Evolutionary conservation across 2,113 vertebrate species (phyloP).

Genomic region (Apus apus): DNA sequence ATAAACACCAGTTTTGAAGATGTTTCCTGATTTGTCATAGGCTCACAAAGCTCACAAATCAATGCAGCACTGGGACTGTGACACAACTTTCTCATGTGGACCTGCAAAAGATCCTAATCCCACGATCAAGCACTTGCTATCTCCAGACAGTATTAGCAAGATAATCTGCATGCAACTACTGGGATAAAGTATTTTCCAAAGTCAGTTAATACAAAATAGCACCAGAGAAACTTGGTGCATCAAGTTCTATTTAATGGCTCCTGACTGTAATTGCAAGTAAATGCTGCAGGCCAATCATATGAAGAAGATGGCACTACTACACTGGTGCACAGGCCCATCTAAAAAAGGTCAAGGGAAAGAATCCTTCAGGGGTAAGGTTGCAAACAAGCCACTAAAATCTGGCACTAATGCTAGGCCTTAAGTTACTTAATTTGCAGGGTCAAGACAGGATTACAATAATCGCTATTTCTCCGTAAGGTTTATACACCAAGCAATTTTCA

Average conservation of each 20-base stretch:
- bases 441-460: neutral
- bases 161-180: conserved; percentile 1
- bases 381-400: neutral
- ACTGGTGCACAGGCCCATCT: neutral
- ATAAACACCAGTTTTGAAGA: neutral
- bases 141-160: conserved; percentile 31
- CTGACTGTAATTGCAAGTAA: conserved; percentile 3
- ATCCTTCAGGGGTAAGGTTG: neutral
- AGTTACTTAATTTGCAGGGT: neutral
- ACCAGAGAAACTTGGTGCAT: neutral
- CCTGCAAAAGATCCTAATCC: conserved; percentile 39
- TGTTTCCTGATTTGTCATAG: neutral
- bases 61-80: neutral
- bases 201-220: conserved; percentile 13
- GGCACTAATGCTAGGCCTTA: neutral
- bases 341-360: neutral
- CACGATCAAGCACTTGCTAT: neutral
- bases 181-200: conserved; percentile 30
- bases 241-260: neutral
- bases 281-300: neutral
- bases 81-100: conserved; percentile 12
- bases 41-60: neutral
- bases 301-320: neutral
- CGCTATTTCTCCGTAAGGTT: neutral
- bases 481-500: neutral